phyloP scores from a whole-genome alignment of 2,113 vertebrate species.

The Probosciger aterrimus region DNA sequence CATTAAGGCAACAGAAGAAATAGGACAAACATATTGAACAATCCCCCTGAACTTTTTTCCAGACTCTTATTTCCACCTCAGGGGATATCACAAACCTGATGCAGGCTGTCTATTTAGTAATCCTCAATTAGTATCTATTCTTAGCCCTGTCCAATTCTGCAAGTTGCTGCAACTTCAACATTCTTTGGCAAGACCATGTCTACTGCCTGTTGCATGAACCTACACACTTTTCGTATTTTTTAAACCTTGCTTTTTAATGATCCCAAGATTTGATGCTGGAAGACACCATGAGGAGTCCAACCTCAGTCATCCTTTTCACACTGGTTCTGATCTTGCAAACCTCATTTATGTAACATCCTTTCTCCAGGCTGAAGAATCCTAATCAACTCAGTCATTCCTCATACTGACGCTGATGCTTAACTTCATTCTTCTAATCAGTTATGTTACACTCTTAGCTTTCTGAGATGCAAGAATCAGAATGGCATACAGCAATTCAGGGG shows the following conservation, averaged over 20 bases:
- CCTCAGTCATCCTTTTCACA: neutral
- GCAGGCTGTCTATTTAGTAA: neutral
- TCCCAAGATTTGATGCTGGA: neutral
- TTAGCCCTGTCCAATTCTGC: neutral
- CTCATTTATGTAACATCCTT: neutral
- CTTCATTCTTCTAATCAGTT: neutral
- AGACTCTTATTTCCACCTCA: neutral
- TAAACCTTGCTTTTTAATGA: neutral
- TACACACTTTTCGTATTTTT: neutral
- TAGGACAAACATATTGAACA: neutral
- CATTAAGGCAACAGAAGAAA: neutral
- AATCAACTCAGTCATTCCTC: neutral
- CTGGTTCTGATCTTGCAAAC: neutral
- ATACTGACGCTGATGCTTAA: neutral
- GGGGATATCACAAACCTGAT: neutral
- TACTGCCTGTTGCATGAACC: neutral
- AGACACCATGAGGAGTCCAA: neutral
- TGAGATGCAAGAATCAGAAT: neutral
- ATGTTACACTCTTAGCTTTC: neutral
- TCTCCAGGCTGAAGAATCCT: neutral
- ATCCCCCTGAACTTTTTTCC: neutral
- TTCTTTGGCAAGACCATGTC: neutral
- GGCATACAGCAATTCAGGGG: neutral
- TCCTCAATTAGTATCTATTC: neutral
- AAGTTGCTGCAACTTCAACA: neutral